phyloP scores from a whole-genome alignment of 2,888 invertebrate genomes.

The Leucoma salicis region DNA sequence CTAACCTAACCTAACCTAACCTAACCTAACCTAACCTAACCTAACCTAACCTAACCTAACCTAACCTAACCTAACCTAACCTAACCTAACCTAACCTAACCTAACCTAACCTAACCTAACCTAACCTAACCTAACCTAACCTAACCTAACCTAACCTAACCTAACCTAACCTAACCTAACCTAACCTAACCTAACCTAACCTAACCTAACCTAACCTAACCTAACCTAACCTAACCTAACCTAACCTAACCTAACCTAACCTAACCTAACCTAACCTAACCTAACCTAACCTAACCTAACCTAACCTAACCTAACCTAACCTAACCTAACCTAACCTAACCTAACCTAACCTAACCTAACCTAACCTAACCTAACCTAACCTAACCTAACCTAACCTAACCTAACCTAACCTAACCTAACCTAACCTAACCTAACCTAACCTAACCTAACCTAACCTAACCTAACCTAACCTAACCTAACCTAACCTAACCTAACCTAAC shows the following conservation, averaged over 20 bases:
- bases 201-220: too few species aligned
- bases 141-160: too few species aligned
- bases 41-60: too few species aligned
- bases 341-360: conserved; percentile 18
- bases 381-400: conserved; percentile 23
- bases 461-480: conserved; percentile 12
- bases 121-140: too few species aligned
- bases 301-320: conserved; percentile 23
- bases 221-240: too few species aligned
- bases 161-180: too few species aligned
- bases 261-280: conserved; percentile 23
- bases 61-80: too few species aligned
- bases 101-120: too few species aligned
- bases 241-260: conserved; percentile 22
- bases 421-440: conserved; percentile 16
- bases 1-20: too few species aligned
- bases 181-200: too few species aligned
- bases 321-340: conserved; percentile 24
- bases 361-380: conserved; percentile 23
- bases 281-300: conserved; percentile 23
- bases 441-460: conserved; percentile 16
- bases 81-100: too few species aligned
- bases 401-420: conserved; percentile 23
- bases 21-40: too few species aligned
- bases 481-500: conserved; percentile 23